Conservation (phyloP, 2,113 vertebrate genomes). For the Nibea albiflora region DNA sequence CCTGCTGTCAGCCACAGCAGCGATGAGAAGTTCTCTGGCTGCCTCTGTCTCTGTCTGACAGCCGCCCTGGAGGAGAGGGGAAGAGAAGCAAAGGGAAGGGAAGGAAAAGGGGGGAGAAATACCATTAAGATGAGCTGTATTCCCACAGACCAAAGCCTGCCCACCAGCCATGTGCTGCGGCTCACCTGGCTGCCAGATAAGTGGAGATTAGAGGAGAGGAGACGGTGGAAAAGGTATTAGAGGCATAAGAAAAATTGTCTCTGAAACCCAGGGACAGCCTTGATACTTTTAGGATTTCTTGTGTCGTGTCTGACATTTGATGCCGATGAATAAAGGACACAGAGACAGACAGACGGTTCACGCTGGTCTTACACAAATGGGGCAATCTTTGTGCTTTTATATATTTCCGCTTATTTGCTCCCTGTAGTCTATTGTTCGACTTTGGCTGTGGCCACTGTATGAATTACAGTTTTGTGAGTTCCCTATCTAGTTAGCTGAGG, state of each 20-base stretch:
- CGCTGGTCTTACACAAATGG: constrained; percentile 13
- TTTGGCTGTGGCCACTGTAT: constrained; percentile 43
- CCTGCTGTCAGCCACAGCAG: constrained; percentile 68
- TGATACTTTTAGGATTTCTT: constrained; percentile 74
- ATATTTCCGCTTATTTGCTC: constrained; percentile 51
- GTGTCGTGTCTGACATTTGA: constrained; percentile 76
- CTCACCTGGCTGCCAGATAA: constrained; percentile 80
- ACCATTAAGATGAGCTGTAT: constrained; percentile 77
- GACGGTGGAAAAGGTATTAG: constrained; percentile 71
- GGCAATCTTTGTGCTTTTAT: constrained; percentile 32
- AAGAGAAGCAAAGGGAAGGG: constrained; percentile 58
- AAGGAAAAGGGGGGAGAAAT: constrained; percentile 51
- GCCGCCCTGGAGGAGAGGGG: constrained; percentile 68
- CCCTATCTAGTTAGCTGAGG: constrained; percentile 70
- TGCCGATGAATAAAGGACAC: constrained; percentile 56
- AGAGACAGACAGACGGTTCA: constrained; percentile 30
- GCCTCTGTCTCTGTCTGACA: constrained; percentile 70
- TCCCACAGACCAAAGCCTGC: constrained; percentile 77
- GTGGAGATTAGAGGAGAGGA: constrained; percentile 79
- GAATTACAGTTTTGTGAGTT: constrained; percentile 68
- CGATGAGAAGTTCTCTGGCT: constrained; percentile 67
- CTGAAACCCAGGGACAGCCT: constrained; percentile 68
- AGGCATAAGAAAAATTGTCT: constrained; percentile 61
- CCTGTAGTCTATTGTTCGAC: constrained; percentile 43
- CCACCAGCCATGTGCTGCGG: constrained; percentile 75